Conservation (phyloP, 2,113 vertebrate genomes). For the Brachyhypopomus occidentalis region DNA sequence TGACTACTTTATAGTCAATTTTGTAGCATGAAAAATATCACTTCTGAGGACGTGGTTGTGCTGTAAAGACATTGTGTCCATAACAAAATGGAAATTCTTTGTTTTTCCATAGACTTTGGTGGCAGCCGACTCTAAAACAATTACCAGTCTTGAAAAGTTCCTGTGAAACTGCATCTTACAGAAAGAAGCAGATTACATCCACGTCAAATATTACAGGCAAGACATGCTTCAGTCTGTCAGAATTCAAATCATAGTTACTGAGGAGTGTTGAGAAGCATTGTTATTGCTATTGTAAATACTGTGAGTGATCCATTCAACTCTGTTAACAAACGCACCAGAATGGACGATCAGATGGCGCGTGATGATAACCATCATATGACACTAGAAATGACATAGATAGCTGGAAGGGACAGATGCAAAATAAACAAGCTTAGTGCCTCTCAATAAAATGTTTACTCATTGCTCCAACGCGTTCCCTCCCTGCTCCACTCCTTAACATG, state of each 20-base stretch:
- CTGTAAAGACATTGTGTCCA: background rate
- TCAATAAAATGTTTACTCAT: slow-evolving; percentile 35
- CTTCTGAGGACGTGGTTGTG: background rate
- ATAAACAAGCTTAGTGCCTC: slow-evolving; percentile 15
- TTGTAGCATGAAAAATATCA: background rate
- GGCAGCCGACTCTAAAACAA: background rate
- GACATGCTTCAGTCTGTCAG: background rate
- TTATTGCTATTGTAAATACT: background rate
- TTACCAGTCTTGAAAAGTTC: background rate
- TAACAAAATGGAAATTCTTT: background rate
- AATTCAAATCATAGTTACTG: background rate
- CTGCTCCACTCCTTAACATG: slow-evolving; percentile 29
- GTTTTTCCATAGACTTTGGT: background rate
- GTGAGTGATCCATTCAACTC: background rate
- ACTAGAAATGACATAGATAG: background rate
- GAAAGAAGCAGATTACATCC: background rate
- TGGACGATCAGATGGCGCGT: background rate
- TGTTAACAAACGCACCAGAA: background rate
- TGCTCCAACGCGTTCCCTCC: slow-evolving; percentile 27
- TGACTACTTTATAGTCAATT: background rate
- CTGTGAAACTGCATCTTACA: background rate
- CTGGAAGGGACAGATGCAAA: background rate
- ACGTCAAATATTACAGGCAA: background rate
- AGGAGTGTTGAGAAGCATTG: background rate
- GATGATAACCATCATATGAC: slow-evolving; percentile 1